Evolutionary conservation across 2,113 vertebrate genomes (phyloP), one percentile per base, ranked within the genome.

Genomic region (Oxygymnocypris stewartii): DNA sequence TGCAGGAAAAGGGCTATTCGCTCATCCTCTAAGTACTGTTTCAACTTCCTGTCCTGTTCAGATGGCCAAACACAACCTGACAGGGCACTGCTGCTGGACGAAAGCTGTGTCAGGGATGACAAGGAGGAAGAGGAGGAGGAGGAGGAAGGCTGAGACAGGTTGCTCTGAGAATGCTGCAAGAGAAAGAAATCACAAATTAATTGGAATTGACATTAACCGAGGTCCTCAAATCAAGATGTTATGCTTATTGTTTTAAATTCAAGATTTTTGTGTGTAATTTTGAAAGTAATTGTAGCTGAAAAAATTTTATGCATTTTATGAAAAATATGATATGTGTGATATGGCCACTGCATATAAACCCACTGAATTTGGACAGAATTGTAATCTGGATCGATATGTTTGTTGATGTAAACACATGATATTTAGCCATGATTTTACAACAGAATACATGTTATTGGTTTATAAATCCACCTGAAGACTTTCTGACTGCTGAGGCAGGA

Each of bases 21-120:
- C 92, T 99, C 98, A 0, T 99, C 98, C 67, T 99, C 96, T 91
- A 98, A 94, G 91, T 99, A 99, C 94, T 99, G 97, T 92, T 97
- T 98, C 93, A 98, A 95, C 6, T 95, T 96, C 61, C 95, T 93
- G 91, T 99, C 98, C 90, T 96, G 97, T 89, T 97, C 97, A 1
- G 91, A 86, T 0, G 88, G 87, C 44, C 82, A 90, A 9, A 82
- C 16, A 1, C n/a, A 65, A 13, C 86, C 57, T 35, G 74, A 81
- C 54, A 35, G 75, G 20, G 65, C 76, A 25, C 82, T 77, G 84
- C 44, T 88, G 88, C 90, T 82, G 3, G 87, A 82, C 4, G 84
- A 91, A 90, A 88, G 91, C 61, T 92, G 91, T 37, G 86, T 91
- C 35, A 87, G 59, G 25, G 93, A 94, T n/a, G 94, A 92, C 65